These are phyloP conservation scores for Cyclophora punctaria DNA, from an alignment of 2,888 invertebrate species.

Conservation along the genomic window DNA sequence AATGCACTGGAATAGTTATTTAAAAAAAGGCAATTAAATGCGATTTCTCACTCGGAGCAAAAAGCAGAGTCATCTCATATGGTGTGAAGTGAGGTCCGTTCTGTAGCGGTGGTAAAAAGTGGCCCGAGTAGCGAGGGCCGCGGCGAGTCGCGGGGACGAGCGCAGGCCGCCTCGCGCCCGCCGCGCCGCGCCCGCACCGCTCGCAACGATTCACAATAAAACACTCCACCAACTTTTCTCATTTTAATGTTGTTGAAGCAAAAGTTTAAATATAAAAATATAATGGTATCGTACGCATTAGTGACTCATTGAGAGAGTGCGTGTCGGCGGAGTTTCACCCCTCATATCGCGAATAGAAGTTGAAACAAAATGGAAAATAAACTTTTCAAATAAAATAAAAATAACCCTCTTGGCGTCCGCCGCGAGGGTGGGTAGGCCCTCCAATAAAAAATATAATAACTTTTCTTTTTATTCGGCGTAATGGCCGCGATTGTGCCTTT, in stretches of 20 bases:
- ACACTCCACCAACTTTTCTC: slow-evolving; percentile 64
- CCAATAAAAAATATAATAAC: slow-evolving; percentile 75
- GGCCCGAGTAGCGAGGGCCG: too few relatives aligned
- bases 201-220: slow-evolving; percentile 33
- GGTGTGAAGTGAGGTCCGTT: background rate
- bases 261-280: slow-evolving; percentile 75
- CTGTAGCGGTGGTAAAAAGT: too few relatives aligned
- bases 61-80: too few relatives aligned
- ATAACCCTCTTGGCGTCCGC: slow-evolving; percentile 70
- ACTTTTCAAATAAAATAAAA: slow-evolving; percentile 75
- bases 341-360: slow-evolving; percentile 67
- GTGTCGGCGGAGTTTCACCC: slow-evolving; percentile 55
- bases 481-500: slow-evolving; percentile 69
- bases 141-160: too few relatives aligned
- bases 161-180: background rate
- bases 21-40: too few relatives aligned
- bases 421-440: slow-evolving; percentile 64
- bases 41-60: too few relatives aligned
- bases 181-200: slow-evolving; percentile 12
- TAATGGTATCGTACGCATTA: slow-evolving; percentile 72
- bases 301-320: slow-evolving; percentile 71
- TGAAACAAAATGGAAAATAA: slow-evolving; percentile 74
- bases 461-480: slow-evolving; percentile 74
- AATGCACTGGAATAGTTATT: too few relatives aligned
- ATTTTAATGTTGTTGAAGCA: slow-evolving; percentile 68